These are phyloP conservation scores for Saturnia pavonia DNA, from an alignment of 2,888 invertebrate species.

Conservation along the genomic window DNA sequence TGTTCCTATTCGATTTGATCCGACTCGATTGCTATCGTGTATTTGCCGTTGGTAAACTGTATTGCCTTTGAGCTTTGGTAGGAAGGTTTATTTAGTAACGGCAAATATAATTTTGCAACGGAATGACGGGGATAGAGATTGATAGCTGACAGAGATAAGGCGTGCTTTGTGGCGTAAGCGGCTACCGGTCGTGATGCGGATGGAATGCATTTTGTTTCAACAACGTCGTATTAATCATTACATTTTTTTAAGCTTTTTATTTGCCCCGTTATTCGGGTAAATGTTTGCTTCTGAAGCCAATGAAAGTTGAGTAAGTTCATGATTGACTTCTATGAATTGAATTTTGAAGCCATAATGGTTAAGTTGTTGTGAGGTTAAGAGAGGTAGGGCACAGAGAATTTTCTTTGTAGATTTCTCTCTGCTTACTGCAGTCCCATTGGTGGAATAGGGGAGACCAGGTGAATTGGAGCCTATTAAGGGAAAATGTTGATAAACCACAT, in stretches of 20 bases:
- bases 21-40: slow-evolving; percentile 6
- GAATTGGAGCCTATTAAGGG: no score
- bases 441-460: no score
- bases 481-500: no score
- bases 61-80: neutral
- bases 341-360: neutral
- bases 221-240: neutral
- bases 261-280: neutral
- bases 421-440: no score
- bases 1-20: slow-evolving; percentile 46
- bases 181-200: slow-evolving; percentile 2
- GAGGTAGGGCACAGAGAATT: no score
- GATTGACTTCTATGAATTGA: neutral
- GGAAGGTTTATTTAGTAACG: neutral
- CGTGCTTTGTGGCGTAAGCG: slow-evolving; percentile 2
- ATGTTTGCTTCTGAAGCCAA: neutral
- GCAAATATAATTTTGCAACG: neutral
- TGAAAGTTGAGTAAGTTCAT: neutral
- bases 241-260: neutral
- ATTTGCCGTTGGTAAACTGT: slow-evolving; percentile 37
- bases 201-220: slow-evolving; percentile 9
- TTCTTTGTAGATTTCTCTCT: no score
- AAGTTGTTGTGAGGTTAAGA: no score
- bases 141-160: slow-evolving; percentile 11
- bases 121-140: slow-evolving; percentile 4